Evolutionary conservation across 1,140 invertebrate genomes (phyloP), one percentile per base, ranked within the genome.

Genomic region (Monomorium pharaonis): DNA sequence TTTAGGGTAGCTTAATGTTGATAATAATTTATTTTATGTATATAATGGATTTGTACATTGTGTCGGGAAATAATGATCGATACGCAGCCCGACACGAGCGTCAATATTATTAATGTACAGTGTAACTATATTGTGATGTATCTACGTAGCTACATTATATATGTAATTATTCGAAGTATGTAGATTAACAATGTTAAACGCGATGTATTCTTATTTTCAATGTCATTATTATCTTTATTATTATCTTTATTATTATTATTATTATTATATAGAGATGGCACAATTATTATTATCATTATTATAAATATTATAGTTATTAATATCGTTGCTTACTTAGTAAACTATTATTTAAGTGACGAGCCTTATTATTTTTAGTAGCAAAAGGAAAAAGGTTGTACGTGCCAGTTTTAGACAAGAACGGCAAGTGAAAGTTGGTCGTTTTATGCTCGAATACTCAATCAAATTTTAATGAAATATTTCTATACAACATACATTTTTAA

Each of bases 111-210:
- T 94, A 94, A 93, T 95, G 94, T 95, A 95, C 94, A 95, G 94
- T 95, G 94, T 95, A 95, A 95, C 90, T 95, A 95, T 95, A 95
- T 94, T 95, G 94, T 95, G 94, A 95, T 95, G 94, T 94, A 94
- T 93, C 92, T 94, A 92, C 92, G 92, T 94, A 94, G 93, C 86
- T 86, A 88, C 88, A 93, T 89, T 93, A 93, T 93, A 92, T 92
- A 93, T 87, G 89, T 88, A 90, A 86, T 81, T 90, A 88, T 83
- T 88, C 78, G 81, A 88, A 67, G 88, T 87, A 91, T 88, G 84
- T 90, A 90, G 89, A 78, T 74, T 89, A 88, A 89, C 83, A 86
- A 90, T 88, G 87, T 89, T 91, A 85, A 88, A 85, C 67, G 84
- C 88, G 80, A 90, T 84, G 70, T 89, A 91, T 91, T 84, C 83